Percentiles rank a stretch among this genome's conserved stretches.
Conservation (phyloP, 2,888 invertebrate genomes). For the Cheiracanthium punctorium region DNA sequence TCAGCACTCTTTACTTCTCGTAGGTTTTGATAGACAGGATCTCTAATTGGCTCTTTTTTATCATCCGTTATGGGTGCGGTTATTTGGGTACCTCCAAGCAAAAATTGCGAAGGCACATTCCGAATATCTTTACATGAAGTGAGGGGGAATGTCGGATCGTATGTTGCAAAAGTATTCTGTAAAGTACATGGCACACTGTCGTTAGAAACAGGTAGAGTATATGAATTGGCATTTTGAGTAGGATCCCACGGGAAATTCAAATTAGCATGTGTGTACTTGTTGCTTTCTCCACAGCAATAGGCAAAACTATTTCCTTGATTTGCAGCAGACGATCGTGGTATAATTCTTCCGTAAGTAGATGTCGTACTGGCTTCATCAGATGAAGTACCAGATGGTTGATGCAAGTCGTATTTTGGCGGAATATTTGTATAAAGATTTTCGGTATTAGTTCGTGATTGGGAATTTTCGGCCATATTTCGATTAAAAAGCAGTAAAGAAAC, state of each 20-base stretch:
- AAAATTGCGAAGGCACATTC: background rate
- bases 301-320: conserved; percentile 56
- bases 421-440: conserved; percentile 51
- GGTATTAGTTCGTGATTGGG: conserved; percentile 16
- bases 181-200: background rate
- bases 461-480: conserved; percentile 45
- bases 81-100: background rate
- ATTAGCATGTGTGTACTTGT: conserved; percentile 48
- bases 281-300: conserved; percentile 56
- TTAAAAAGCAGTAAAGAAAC: background rate
- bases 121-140: background rate
- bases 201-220: background rate
- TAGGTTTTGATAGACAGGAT: conserved; percentile 63
- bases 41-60: background rate
- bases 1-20: conserved; percentile 34
- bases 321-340: conserved; percentile 20
- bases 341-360: conserved; percentile 54
- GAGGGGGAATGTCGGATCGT: background rate
- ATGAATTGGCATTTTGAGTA: conserved; percentile 19
- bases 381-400: background rate
- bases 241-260: conserved; percentile 56
- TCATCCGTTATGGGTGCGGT: background rate
- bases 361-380: conserved; percentile 22
- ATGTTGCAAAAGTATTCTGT: conserved; percentile 15
- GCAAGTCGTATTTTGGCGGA: conserved; percentile 24